Evolutionary conservation across 2,888 invertebrate genomes (phyloP).

Genomic region (Ochlodes sylvanus): DNA sequence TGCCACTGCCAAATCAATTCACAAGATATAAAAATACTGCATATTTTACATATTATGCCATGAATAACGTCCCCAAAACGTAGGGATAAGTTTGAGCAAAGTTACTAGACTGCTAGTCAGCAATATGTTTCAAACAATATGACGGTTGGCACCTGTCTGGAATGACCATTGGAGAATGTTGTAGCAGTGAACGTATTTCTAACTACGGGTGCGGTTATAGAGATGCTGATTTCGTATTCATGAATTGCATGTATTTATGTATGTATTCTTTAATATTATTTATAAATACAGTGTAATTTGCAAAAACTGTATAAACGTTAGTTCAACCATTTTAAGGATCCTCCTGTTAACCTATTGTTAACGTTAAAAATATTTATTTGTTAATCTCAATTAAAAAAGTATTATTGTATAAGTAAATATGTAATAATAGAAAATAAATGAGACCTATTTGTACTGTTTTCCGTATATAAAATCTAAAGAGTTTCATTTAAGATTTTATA

Average conservation of each 20-base stretch:
- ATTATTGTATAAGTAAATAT: too few species aligned
- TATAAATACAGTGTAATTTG: too few species aligned
- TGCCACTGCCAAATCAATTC: slow-evolving; percentile 1
- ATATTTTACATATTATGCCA: slow-evolving; percentile 6
- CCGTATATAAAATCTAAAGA: too few species aligned
- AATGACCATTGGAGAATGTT: slow-evolving; percentile 46
- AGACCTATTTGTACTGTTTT: too few species aligned
- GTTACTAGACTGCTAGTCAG: slow-evolving; percentile 43
- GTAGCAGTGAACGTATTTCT: slow-evolving; percentile 49
- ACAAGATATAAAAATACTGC: slow-evolving; percentile 7
- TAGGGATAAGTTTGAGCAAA: slow-evolving; percentile 44
- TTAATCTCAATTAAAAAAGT: too few species aligned
- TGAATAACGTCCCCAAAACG: slow-evolving; percentile 25
- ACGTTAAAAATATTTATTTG: too few species aligned
- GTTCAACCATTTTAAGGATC: too few species aligned
- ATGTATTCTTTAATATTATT: too few species aligned
- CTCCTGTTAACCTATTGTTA: too few species aligned
- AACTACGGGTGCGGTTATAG: slow-evolving; percentile 37
- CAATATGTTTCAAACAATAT: slow-evolving; percentile 47
- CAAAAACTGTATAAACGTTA: too few species aligned
- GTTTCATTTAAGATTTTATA: too few species aligned
- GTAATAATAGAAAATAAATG: too few species aligned
- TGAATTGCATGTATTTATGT: background rate
- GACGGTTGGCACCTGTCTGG: slow-evolving; percentile 48
- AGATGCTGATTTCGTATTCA: background rate